Evolutionary conservation across 2,113 vertebrate genomes (phyloP).

Genomic region (Rhinolophus sinicus): DNA sequence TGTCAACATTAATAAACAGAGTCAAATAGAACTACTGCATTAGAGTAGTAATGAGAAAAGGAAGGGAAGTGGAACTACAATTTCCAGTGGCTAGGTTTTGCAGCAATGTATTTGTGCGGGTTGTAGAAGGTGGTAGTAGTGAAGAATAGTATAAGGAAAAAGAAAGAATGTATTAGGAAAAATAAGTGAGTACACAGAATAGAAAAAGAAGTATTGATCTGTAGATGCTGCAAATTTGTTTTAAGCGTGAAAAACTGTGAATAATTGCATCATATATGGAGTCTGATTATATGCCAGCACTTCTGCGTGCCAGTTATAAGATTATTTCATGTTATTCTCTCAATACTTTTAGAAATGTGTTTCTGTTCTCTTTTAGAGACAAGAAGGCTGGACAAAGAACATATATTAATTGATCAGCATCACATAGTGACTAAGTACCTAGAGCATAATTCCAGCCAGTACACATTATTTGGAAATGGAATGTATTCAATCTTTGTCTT

Average conservation of each 20-base stretch:
- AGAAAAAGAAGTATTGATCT: neutral
- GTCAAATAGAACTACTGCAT: slow-evolving; percentile 47
- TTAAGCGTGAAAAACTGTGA: neutral
- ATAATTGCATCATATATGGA: neutral
- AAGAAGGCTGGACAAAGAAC: neutral
- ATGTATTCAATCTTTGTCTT: neutral
- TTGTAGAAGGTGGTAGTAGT: neutral
- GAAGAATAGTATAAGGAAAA: neutral
- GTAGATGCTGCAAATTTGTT: neutral
- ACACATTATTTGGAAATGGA: neutral
- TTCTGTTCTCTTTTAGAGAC: neutral
- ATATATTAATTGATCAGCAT: neutral
- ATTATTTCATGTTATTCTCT: neutral
- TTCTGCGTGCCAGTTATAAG: neutral
- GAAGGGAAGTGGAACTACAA: neutral
- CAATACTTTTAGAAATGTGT: neutral
- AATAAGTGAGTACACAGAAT: neutral
- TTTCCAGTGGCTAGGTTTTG: slow-evolving; percentile 8
- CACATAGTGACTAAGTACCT: neutral
- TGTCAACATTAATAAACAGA: slow-evolving; percentile 75
- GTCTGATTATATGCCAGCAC: neutral
- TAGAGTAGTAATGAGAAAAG: slow-evolving; percentile 49
- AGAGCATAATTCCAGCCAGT: neutral
- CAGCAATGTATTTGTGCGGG: neutral
- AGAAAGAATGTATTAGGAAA: neutral